Evolutionary conservation across 2,797 vertebrate species (phyloP).

Genomic region (Pangasius sanitwongsei): DNA sequence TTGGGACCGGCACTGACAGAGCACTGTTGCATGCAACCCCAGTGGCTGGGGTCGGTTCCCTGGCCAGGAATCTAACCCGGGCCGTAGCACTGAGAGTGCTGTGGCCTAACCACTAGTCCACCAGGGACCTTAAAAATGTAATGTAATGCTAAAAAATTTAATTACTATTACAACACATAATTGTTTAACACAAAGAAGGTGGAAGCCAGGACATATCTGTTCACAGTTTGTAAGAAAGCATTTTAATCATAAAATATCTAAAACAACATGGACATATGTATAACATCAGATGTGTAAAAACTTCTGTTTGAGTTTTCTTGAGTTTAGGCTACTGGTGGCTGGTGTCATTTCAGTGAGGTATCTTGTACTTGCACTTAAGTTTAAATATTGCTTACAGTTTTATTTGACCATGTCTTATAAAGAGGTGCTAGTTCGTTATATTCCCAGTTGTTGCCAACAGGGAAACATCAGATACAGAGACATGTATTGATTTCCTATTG

Average conservation of each 20-base stretch:
- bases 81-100: no score
- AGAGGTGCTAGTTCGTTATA: neutral
- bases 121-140: no score
- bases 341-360: neutral
- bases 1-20: no score
- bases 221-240: neutral
- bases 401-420: neutral
- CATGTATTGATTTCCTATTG: constrained; percentile 18
- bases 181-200: neutral
- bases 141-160: no score
- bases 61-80: no score
- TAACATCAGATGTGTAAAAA: neutral
- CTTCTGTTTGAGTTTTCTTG: neutral
- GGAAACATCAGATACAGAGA: constrained; percentile 9
- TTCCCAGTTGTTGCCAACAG: neutral
- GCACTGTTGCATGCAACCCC: no score
- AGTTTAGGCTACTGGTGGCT: neutral
- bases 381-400: neutral
- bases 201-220: neutral
- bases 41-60: no score
- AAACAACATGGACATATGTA: neutral
- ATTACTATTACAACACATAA: neutral
- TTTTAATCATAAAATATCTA: neutral
- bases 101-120: no score
- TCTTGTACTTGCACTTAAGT: neutral